Evolutionary conservation across 1,140 invertebrate species (phyloP).

Genomic region (Lethrus apterus): DNA sequence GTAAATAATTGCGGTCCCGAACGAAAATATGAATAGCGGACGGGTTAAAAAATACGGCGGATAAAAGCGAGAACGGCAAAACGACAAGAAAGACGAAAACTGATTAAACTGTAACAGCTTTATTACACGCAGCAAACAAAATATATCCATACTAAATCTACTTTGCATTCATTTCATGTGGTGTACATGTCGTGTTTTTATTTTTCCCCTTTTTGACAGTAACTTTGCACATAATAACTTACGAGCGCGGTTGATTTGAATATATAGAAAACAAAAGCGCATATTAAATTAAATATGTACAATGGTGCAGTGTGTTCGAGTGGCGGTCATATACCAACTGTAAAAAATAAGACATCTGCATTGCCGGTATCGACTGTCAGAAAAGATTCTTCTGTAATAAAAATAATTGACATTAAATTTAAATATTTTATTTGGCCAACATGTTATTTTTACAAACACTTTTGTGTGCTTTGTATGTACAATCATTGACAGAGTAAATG

Average conservation of each 20-base stretch:
- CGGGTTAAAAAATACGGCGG: background rate
- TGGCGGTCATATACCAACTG: too few relatives aligned
- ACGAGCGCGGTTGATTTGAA: constrained; percentile 2
- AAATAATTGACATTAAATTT: too few relatives aligned
- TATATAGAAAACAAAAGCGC: constrained; percentile 4
- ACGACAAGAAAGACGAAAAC: background rate
- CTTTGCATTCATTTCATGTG: constrained; percentile 7
- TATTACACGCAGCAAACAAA: background rate
- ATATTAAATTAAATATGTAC: too few relatives aligned
- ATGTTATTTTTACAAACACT: too few relatives aligned
- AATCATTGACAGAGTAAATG: too few relatives aligned
- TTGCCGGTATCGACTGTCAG: too few relatives aligned
- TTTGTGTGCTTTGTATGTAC: too few relatives aligned
- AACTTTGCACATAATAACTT: constrained; percentile 7
- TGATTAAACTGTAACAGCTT: constrained; percentile 8
- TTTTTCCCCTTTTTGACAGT: background rate
- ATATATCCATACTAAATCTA: constrained; percentile 8
- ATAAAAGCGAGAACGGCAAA: background rate
- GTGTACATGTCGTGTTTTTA: background rate
- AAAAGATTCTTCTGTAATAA: too few relatives aligned
- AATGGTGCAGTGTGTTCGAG: too few relatives aligned
- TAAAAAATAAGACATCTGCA: too few relatives aligned
- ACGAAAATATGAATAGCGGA: background rate
- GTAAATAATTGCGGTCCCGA: background rate
- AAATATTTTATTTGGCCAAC: too few relatives aligned